Evolutionary conservation across 2,888 invertebrate species (phyloP).

Genomic region (Eueremaeus valkanovi): DNA sequence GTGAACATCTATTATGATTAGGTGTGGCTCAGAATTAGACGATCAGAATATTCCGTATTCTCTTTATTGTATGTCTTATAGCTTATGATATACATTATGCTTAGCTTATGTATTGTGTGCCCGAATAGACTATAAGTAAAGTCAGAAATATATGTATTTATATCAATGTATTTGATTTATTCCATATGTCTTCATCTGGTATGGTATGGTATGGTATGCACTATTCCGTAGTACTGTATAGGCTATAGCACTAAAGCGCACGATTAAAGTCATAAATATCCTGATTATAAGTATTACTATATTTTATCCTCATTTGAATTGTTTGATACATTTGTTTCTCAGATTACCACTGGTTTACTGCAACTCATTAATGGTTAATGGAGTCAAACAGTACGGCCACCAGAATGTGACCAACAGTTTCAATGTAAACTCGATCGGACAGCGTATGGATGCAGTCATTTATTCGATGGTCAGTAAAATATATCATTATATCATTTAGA

Average conservation of each 20-base stretch:
- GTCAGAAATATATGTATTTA: not conserved
- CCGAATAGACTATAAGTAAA: not conserved
- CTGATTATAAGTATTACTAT: not conserved
- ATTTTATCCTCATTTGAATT: not conserved
- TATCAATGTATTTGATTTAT: not conserved
- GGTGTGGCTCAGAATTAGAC: conserved; percentile 17
- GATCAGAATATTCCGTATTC: too few species aligned
- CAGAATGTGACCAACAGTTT: not conserved
- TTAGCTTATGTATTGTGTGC: not conserved
- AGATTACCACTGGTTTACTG: conserved; percentile 22
- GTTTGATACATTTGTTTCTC: not conserved
- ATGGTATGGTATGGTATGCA: too few species aligned
- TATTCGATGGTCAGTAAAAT: conserved; percentile 18
- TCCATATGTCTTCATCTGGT: not conserved
- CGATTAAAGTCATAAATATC: not conserved
- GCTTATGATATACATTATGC: not conserved
- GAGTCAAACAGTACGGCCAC: not conserved
- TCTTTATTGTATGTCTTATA: too few species aligned
- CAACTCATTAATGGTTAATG: not conserved
- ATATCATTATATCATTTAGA: too few species aligned
- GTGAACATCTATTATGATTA: conserved; percentile 5
- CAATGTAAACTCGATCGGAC: conserved; percentile 1
- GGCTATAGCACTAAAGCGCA: not conserved
- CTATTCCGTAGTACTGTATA: too few species aligned
- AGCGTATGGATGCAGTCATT: conserved; percentile 27